Percentiles rank a stretch among this genome's conserved stretches.
Conservation (phyloP, 2,888 invertebrate species). For the Diaphora mendica region DNA sequence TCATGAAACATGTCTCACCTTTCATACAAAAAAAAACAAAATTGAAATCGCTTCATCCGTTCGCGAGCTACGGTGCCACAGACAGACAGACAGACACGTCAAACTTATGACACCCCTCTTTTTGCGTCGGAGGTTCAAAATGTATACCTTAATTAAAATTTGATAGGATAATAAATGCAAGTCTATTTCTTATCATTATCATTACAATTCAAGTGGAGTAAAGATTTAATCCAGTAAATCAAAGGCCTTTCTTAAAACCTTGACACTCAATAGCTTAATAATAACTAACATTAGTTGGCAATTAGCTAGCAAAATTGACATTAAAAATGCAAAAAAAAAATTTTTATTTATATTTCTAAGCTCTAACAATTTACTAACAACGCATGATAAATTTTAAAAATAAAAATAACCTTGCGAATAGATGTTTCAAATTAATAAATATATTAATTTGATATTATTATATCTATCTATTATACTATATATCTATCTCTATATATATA, state of each 20-base stretch:
- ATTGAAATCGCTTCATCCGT: too few species aligned
- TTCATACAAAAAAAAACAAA: too few species aligned
- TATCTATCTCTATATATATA: too few species aligned
- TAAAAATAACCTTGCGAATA: constrained; percentile 9
- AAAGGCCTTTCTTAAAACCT: constrained; percentile 2
- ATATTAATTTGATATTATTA: not conserved
- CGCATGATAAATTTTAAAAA: not conserved
- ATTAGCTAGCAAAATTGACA: not conserved
- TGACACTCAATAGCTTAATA: not conserved
- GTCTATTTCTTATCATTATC: too few species aligned
- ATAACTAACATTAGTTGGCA: not conserved
- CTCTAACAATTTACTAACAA: constrained; percentile 4
- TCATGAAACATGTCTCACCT: too few species aligned
- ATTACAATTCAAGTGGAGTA: too few species aligned
- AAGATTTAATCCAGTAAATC: not conserved
- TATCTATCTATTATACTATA: not conserved
- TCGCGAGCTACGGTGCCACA: too few species aligned
- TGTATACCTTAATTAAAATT: too few species aligned
- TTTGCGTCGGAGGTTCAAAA: too few species aligned
- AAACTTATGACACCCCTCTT: too few species aligned
- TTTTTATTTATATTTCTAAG: not conserved
- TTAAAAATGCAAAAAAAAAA: not conserved
- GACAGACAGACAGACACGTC: too few species aligned
- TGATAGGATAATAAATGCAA: too few species aligned
- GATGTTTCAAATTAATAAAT: not conserved